A percentile compares a stretch with the other conserved stretches of the same genome.
Evolutionary conservation across 2,888 invertebrate species (phyloP).

Genomic region (Macrophya annulata): DNA sequence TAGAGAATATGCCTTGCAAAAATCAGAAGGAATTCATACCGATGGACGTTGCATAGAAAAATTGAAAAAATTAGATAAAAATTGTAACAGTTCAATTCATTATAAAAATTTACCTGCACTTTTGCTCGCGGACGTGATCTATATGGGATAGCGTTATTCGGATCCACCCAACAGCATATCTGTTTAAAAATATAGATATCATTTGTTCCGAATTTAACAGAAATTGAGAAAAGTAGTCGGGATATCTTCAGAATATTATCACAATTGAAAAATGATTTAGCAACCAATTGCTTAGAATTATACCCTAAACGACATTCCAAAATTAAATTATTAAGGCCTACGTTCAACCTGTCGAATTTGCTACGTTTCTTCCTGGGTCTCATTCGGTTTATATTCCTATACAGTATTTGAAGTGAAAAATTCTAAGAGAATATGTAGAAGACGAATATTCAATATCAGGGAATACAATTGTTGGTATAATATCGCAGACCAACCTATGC

Average conservation of each 20-base stretch:
- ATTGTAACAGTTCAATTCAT: neutral
- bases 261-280: slow-evolving; percentile 50
- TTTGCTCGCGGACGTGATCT: neutral
- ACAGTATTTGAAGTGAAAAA: neutral
- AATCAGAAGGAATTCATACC: neutral
- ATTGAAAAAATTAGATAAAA: neutral
- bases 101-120: slow-evolving; percentile 19
- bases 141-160: slow-evolving; percentile 50
- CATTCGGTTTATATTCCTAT: neutral
- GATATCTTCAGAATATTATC: slow-evolving; percentile 20
- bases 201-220: neutral
- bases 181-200: slow-evolving; percentile 13
- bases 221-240: neutral
- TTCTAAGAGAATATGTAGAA: too few species aligned
- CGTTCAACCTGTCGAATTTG: neutral
- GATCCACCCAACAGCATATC: slow-evolving; percentile 51
- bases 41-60: neutral
- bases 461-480: neutral
- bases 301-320: slow-evolving; percentile 14
- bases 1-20: neutral
- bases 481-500: neutral
- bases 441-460: too few species aligned
- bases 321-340: slow-evolving; percentile 20
- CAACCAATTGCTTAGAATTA: neutral
- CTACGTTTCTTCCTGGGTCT: neutral